Evolutionary conservation across 2,888 invertebrate species (phyloP), one percentile per base, ranked within the genome.

Genomic region (Allolobophora icterica): DNA sequence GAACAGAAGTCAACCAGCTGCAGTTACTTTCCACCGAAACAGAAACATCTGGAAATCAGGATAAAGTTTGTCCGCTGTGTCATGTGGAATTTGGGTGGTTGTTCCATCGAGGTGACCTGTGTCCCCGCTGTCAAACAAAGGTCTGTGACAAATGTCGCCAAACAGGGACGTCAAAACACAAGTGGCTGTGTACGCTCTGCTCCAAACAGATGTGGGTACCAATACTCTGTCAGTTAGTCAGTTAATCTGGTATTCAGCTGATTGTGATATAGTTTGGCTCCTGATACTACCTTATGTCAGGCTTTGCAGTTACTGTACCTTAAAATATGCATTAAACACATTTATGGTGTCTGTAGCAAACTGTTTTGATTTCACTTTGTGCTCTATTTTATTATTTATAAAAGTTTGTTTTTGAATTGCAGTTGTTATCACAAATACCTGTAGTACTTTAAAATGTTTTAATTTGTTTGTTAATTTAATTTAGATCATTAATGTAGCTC

Each of bases 111-210:
- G 90, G 90, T n/a, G 90, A 90, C 45, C 11, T 84, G n/a, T 90
- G 90, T 40, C 30, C 40, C 21, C 38, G 21, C 40, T 90, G 90
- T 40, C 34, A 42, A 4, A n/a, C 38, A 84, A 90, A 90, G 33
- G 90, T 90, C 87, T 90, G 90, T 84, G 83, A 90, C 45, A 90
- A 45, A 33, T 90, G 90, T 84, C 38, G 42, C 30, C 90, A 84
- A 33, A 83, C 40, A 19, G 42, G 38, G 84, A 84, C 84, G 34
- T 84, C 90, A 38, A 90, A 87, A 83, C 35, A 90, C 38, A 83
- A 84, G 40, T 90, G 90, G 90, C 84, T 90, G 33, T 90, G 90
- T 84, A 90, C 40, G 11, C 90, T 90, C 84, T 90, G 90, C 87
- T 84, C 83, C 90, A 90, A 90, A 84, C 83, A 45, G 34, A 84